phyloP scores from a whole-genome alignment of 2,888 invertebrate genomes.

The Drosophila mulleri region DNA sequence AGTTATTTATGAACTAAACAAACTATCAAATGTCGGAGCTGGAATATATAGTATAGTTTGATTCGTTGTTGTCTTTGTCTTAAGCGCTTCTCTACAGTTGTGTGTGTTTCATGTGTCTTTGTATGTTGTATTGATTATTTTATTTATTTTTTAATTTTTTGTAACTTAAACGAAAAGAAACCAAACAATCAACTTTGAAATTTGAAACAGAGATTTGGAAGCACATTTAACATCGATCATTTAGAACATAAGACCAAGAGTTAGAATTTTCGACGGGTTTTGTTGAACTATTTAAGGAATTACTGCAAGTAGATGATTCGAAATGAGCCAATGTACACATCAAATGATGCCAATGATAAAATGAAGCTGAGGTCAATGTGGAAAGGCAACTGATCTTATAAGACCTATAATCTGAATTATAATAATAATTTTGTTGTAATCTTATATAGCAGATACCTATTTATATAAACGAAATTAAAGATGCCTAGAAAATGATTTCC shows the following conservation, averaged over 20 bases:
- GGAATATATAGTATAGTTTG: slow-evolving; percentile 5
- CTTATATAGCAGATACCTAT: not conserved
- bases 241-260: slow-evolving; percentile 60
- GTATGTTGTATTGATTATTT: slow-evolving; percentile 19
- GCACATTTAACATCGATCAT: slow-evolving; percentile 77
- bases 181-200: slow-evolving; percentile 49
- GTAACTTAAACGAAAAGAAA: slow-evolving; percentile 45
- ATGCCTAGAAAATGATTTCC: not conserved
- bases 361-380: slow-evolving; percentile 1
- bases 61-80: slow-evolving; percentile 9
- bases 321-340: slow-evolving; percentile 55
- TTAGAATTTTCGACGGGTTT: slow-evolving; percentile 33
- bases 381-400: not conserved
- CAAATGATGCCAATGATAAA: slow-evolving; percentile 32
- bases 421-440: not conserved
- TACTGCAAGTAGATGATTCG: slow-evolving; percentile 38
- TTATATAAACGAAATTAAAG: not conserved
- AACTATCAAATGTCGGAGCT: slow-evolving; percentile 7
- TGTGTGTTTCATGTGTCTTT: slow-evolving; percentile 35
- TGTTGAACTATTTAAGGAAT: slow-evolving; percentile 45
- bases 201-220: slow-evolving; percentile 70
- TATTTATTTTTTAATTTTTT: slow-evolving; percentile 12
- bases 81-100: slow-evolving; percentile 20
- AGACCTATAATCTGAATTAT: not conserved
- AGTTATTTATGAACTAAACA: slow-evolving; percentile 2